Evolutionary conservation across 2,113 vertebrate genomes (phyloP), one percentile per base, ranked within the genome.

Genomic region (Pelmatolapia mariae): DNA sequence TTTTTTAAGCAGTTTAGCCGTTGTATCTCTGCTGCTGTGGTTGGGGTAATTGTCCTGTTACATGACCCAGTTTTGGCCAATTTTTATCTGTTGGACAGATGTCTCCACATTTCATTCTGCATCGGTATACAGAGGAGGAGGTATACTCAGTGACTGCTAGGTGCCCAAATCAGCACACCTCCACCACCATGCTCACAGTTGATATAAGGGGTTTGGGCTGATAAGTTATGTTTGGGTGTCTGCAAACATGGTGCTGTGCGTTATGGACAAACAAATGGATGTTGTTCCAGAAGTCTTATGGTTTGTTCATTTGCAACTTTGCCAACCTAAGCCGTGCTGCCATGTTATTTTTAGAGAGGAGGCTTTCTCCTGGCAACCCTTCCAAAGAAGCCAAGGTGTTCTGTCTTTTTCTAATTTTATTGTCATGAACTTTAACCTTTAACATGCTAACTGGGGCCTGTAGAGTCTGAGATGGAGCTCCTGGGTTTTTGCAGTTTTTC

Each of bases 1-100:
- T 4, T 5, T 40, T 11, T 61, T 8, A 4, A 12, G 18, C 6
- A 0, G 10, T 66, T 66, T 26, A 57, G 24, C 61, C 11, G 0
- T 0, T 5, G 18, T n/a, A 66, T 19, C 10, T 66, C 11, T n/a
- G 59, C 31, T 63, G 18, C 31, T n/a, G 59, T n/a, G 29, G 15
- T n/a, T 63, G 59, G 29, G 4, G 10, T 19, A 19, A 63, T 63
- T 63, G 31, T 36, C 0, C 59, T 63, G 31, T 19, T 63, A 33
- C 59, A 33, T 33, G 59, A 19, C 59, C 15, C 26, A 10, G 1
- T 18, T 61, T 16, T 1, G 8, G 2, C n/a, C 22, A 71, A 1
- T 24, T 24, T 71, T 0, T 45, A 16, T 43, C 38, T 45, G 12
- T 43, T 43, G 0, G 1, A 73, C 68, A 73, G 38, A 26, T 73